These are phyloP conservation scores for Hippocampus mohnikei DNA, from an alignment of 2,113 vertebrate species.

Conservation along the genomic window DNA sequence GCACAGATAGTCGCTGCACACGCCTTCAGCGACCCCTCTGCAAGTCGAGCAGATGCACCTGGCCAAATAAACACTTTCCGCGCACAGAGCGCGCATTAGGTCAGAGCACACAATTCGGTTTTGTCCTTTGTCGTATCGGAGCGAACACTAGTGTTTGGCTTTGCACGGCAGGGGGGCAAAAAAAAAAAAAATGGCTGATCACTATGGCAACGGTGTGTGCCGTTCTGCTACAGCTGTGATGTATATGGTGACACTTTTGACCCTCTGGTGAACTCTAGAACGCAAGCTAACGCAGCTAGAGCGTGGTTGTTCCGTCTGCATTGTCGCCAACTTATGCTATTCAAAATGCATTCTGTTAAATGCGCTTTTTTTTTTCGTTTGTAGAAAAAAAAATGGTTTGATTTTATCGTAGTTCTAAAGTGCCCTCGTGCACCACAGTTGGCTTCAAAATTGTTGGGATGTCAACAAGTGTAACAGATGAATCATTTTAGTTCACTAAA, in stretches of 20 bases:
- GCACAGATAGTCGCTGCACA: constrained; percentile 58
- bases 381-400: too few species aligned
- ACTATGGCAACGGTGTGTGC: constrained; percentile 67
- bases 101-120: constrained; percentile 44
- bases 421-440: neutral
- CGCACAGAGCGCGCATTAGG: constrained; percentile 28
- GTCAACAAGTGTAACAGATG: constrained; percentile 10
- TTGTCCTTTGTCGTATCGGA: constrained; percentile 46
- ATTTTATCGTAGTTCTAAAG: neutral
- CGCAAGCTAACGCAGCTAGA: constrained; percentile 39
- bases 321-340: constrained; percentile 16
- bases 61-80: constrained; percentile 55
- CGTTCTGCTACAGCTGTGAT: constrained; percentile 71
- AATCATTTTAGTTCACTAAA: too few species aligned
- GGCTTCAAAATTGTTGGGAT: constrained; percentile 3
- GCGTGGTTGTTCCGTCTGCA: constrained; percentile 26
- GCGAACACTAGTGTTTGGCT: constrained; percentile 63
- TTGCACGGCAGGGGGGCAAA: constrained; percentile 35
- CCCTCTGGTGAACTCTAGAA: constrained; percentile 65
- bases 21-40: constrained; percentile 37
- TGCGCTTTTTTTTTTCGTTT: too few species aligned
- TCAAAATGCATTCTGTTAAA: neutral
- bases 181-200: constrained; percentile 53
- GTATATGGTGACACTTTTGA: constrained; percentile 73
- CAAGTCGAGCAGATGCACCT: constrained; percentile 21